Conservation (phyloP, 2,113 vertebrate genomes). For the Cryptotis parvus region DNA sequence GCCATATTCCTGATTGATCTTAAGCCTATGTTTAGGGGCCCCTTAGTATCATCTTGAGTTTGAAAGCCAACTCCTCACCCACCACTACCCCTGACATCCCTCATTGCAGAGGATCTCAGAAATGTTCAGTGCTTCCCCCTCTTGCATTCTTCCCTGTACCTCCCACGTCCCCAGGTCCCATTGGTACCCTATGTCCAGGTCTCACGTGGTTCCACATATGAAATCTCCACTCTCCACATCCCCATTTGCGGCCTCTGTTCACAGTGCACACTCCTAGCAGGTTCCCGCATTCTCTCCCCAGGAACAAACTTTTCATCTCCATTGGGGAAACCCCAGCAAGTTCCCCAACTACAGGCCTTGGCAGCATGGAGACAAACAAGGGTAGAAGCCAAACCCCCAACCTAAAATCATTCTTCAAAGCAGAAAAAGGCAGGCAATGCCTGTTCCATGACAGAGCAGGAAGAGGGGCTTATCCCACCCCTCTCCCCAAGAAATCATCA, state of each 20-base stretch:
- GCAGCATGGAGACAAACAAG: neutral
- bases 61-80: neutral
- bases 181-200: neutral
- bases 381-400: neutral
- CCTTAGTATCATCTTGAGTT: rapidly evolving
- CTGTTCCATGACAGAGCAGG: rapidly evolving
- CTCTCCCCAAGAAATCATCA: neutral
- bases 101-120: neutral
- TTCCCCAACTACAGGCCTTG: no score
- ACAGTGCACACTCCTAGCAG: rapidly evolving
- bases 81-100: rapidly evolving
- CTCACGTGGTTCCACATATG: neutral
- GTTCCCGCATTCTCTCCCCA: neutral
- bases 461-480: neutral
- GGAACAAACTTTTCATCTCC: neutral
- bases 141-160: neutral
- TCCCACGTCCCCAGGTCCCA: neutral
- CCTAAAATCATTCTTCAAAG: neutral
- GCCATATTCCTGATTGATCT: neutral
- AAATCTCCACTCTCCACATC: neutral
- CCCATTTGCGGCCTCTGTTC: neutral
- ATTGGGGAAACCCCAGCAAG: neutral
- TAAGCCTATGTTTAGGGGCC: neutral
- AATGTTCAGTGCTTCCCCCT: neutral
- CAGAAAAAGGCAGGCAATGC: rapidly evolving